A percentile compares a stretch with the other conserved stretches of the same genome.
These are phyloP conservation scores for Tetramorium parvispinum DNA, from an alignment of 1,140 invertebrate species.

Conservation along the genomic window DNA sequence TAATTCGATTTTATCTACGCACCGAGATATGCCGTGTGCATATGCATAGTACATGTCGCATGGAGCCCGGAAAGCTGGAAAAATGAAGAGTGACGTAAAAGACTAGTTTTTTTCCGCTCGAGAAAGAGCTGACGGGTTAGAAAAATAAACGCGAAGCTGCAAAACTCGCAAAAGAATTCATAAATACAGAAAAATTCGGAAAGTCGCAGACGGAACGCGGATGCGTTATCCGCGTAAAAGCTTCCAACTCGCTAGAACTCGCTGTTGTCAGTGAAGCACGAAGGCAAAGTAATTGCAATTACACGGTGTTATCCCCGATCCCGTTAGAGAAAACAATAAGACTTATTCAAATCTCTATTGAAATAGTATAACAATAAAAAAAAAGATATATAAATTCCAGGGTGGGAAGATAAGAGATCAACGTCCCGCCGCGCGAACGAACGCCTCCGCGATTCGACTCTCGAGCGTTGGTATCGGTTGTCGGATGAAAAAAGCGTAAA, in stretches of 20 bases:
- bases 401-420: conserved; percentile 10
- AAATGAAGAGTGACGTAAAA: not conserved
- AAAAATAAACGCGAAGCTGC: not conserved
- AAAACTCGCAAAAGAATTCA: not conserved
- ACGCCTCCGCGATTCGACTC: conserved; percentile 35
- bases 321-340: not conserved
- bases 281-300: not conserved
- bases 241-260: not conserved
- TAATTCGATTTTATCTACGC: conserved; percentile 65
- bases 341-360: not conserved
- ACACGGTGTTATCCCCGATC: not conserved
- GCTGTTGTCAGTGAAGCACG: no score
- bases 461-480: conserved; percentile 4
- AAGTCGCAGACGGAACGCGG: not conserved
- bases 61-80: not conserved
- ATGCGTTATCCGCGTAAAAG: not conserved
- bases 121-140: not conserved
- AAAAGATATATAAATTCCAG: not conserved
- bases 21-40: not conserved
- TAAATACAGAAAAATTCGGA: conserved; percentile 15
- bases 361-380: conserved; percentile 8
- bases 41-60: conserved; percentile 4
- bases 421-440: conserved; percentile 8
- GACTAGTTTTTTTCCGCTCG: not conserved
- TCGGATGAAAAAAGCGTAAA: conserved; percentile 20